Base-by-base conservation (phyloP, 1,140 invertebrate species). In the Trichonephila clavipes region DNA sequence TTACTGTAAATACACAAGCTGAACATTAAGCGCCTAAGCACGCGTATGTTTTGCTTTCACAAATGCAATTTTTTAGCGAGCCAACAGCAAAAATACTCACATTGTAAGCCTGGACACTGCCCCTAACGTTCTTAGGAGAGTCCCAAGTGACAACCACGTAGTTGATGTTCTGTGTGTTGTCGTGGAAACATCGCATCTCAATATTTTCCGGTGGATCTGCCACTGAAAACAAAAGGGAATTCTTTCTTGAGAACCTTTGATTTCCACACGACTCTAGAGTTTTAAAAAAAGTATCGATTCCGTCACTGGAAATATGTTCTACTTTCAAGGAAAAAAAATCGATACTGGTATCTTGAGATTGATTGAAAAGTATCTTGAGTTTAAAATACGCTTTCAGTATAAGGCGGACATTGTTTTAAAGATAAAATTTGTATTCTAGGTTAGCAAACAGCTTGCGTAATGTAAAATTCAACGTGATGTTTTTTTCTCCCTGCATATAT, bases 51-150 rank as follows among this genome's bases (percentile, higher is more conserved):
- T 58, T 28, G 40, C 18, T 12, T 83, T n/a, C 7, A 14, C 28
- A n/a, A 40, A 40, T 34, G 19, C 28, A 28, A 66, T 88, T 59
- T 61, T 88, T 88, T 61, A 66, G 21, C 72, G 16, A 77, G 34
- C 1, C 10, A 66, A 88, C 21, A 44, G 94, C 90, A 62, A 61
- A 77, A 58, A 24, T 34, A 94, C 81, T 94, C 44, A 95, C 94
- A 69, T 95, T 95, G 66, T 94, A 95, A 62, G 94, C 94, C 51
- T 94, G 85, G n/a, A 95, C 93, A 18, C 89, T 95, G 19, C 95
- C 95, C 34, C 94, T 44, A 21, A 94, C 83, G 90, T 95, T 94
- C 59, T 87, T 94, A 5, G 95, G 95, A 16, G 88, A 21, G n/a
- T 95, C 94, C 95, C 95, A 95, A 6, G 88, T 94, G 58, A 95